Percentiles rank a stretch among this genome's conserved stretches.
Evolutionary conservation across 2,797 vertebrate species (phyloP).

Genomic region (Sebastes trivittatus): DNA sequence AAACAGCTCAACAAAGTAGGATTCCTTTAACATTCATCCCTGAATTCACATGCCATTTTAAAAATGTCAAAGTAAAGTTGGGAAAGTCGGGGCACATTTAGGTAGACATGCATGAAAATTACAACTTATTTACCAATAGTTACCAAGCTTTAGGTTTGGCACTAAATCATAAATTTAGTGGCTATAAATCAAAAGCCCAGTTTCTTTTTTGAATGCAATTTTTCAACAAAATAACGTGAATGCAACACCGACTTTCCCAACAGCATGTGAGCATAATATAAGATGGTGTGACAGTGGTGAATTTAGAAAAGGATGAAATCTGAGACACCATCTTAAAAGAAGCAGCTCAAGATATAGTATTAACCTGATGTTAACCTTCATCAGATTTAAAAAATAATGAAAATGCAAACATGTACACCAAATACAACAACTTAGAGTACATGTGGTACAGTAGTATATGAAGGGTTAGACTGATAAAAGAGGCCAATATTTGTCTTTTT

Average conservation of each 20-base stretch:
- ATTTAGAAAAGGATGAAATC: neutral
- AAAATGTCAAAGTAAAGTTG: neutral
- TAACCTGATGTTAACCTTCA: constrained; percentile 10
- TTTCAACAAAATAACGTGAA: constrained; percentile 6
- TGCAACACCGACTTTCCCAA: neutral
- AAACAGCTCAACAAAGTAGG: neutral
- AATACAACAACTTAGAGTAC: constrained; percentile 6
- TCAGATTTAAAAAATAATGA: neutral
- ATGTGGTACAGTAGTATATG: constrained; percentile 10
- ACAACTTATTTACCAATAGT: neutral
- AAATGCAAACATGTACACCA: constrained; percentile 22
- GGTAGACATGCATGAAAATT: neutral
- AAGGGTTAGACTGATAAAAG: constrained; percentile 24
- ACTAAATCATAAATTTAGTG: neutral
- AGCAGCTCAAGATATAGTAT: neutral
- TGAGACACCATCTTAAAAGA: constrained; percentile 5
- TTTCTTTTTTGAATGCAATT: neutral
- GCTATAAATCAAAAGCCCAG: neutral
- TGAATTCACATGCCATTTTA: constrained; percentile 6
- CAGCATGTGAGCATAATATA: neutral
- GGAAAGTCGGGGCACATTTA: neutral
- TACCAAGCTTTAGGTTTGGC: neutral
- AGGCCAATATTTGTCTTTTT: neutral
- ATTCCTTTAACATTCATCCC: neutral
- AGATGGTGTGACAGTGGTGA: neutral